Evolutionary conservation across 2,888 invertebrate species (phyloP).

Genomic region (Aleiodes leptofemur): DNA sequence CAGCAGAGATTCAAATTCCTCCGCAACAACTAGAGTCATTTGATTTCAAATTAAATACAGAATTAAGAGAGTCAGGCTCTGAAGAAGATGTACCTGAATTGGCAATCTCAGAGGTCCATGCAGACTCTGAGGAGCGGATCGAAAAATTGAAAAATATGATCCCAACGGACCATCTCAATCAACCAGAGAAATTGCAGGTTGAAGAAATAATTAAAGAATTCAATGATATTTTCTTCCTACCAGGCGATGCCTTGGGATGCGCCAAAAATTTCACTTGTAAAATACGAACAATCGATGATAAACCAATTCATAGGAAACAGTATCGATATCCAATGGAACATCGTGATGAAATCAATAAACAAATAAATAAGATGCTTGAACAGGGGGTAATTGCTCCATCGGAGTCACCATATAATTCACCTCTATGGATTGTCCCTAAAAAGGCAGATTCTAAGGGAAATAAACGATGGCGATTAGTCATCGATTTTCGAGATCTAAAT

Average conservation of each 20-base stretch:
- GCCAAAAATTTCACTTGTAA: constrained; percentile 7
- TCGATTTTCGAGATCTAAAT: background rate
- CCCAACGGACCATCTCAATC: no score
- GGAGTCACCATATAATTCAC: background rate
- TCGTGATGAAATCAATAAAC: background rate
- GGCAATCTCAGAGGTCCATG: no score
- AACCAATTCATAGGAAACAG: background rate
- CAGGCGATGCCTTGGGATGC: background rate
- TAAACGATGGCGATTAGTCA: background rate
- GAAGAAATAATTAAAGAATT: no score
- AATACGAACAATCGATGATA: background rate
- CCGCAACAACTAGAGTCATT: no score
- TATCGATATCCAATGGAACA: background rate
- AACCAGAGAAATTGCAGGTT: no score
- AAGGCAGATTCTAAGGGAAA: background rate
- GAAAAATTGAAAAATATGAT: no score
- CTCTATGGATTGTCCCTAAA: no score
- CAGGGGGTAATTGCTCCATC: background rate
- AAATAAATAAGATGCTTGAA: background rate
- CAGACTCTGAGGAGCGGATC: no score
- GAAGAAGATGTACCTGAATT: no score
- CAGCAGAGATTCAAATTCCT: no score
- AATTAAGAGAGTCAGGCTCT: no score
- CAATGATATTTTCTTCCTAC: background rate
- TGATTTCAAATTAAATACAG: no score